phyloP scores from a whole-genome alignment of 2,797 vertebrate genomes.

The Myotis vivesi region DNA sequence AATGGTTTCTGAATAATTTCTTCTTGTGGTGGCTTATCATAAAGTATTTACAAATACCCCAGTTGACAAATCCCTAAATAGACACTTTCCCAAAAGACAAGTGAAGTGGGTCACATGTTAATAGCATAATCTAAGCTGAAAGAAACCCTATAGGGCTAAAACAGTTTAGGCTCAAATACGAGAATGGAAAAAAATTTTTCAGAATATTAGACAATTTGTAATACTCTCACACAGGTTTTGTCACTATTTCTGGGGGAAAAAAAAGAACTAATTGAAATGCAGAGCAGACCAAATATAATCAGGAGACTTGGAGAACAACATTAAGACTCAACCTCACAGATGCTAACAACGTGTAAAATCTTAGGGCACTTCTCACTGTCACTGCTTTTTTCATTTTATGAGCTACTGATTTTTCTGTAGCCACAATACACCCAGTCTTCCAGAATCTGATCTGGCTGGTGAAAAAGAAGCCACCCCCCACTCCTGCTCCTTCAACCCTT shows the following conservation, averaged over 20 bases:
- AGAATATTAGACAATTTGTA: background rate
- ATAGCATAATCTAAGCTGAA: background rate
- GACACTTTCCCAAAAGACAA: conserved; percentile 35
- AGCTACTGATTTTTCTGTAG: background rate
- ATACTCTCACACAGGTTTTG: background rate
- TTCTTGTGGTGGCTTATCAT: conserved; percentile 8
- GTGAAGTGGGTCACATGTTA: conserved; percentile 31
- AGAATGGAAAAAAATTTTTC: background rate
- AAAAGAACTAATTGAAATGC: conserved; percentile 1
- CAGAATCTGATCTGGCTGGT: background rate
- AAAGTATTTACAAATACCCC: conserved; percentile 21
- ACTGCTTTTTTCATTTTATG: background rate
- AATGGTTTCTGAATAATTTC: conserved; percentile 48
- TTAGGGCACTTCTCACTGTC: background rate
- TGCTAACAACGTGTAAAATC: background rate
- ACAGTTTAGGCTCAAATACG: background rate
- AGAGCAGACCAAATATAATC: background rate
- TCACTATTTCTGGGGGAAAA: background rate
- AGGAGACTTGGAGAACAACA: background rate
- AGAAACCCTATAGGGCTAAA: conserved; percentile 25
- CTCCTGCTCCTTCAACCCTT: background rate
- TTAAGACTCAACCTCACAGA: background rate
- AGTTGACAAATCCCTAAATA: background rate
- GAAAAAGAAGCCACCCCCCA: background rate
- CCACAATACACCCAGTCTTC: background rate